Evolutionary conservation across 2,888 invertebrate genomes (phyloP).

Genomic region (Colostygia pectinataria): DNA sequence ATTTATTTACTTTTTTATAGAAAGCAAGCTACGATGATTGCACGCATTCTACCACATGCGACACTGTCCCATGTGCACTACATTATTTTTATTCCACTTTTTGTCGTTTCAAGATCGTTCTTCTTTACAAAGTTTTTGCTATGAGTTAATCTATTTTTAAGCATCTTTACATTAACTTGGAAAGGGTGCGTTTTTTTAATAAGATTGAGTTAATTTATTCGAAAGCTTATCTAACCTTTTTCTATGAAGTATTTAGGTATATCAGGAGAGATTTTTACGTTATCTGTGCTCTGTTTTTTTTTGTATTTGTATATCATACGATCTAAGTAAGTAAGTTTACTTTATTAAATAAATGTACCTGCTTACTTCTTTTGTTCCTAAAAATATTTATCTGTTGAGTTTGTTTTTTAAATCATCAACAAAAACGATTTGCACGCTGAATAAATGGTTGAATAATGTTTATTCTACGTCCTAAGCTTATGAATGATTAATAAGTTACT

Average conservation of each 20-base stretch:
- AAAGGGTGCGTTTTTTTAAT: slow-evolving; percentile 5
- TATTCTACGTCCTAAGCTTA: background rate
- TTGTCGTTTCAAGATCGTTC: background rate
- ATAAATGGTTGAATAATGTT: no score
- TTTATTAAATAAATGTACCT: no score
- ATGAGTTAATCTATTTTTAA: slow-evolving; percentile 16
- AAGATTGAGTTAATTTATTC: slow-evolving; percentile 4
- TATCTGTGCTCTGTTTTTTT: no score
- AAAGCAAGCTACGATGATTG: slow-evolving; percentile 51
- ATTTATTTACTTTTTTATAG: slow-evolving; percentile 39
- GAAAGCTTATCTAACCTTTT: background rate
- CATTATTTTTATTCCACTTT: slow-evolving; percentile 21
- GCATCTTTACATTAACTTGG: slow-evolving; percentile 15
- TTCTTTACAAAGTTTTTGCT: background rate
- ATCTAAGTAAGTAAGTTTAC: no score
- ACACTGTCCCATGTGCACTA: slow-evolving; percentile 29
- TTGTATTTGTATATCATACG: no score
- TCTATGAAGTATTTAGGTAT: slow-evolving; percentile 1
- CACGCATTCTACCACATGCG: slow-evolving; percentile 58
- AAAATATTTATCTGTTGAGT: no score
- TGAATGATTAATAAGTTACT: slow-evolving; percentile 34
- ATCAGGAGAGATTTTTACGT: no score
- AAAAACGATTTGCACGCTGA: no score
- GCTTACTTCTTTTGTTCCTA: no score
- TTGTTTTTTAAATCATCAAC: no score